phyloP scores from a whole-genome alignment of 2,113 vertebrate species.

The Misgurnus anguillicaudatus region DNA sequence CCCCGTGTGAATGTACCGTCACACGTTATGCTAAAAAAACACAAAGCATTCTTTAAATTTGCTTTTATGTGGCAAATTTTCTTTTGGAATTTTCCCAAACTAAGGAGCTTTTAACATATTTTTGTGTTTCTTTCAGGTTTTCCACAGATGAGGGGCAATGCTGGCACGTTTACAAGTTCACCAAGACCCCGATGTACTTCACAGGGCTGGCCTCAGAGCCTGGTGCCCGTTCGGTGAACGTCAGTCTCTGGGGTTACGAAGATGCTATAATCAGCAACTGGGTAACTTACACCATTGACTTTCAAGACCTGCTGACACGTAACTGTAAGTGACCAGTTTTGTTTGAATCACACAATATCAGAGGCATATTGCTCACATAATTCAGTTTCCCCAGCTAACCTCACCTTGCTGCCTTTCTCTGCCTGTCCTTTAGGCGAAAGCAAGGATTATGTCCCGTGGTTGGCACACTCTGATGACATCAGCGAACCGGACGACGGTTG shows the following conservation, averaged over 20 bases:
- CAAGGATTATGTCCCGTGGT: constrained; percentile 86
- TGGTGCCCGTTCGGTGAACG: constrained; percentile 87
- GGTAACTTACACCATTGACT: constrained; percentile 92
- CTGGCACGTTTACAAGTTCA: constrained; percentile 84
- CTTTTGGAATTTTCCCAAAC: background rate
- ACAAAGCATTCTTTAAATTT: background rate
- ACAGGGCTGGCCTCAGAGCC: constrained; percentile 90
- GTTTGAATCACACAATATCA: background rate
- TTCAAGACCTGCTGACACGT: constrained; percentile 81
- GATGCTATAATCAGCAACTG: constrained; percentile 77
- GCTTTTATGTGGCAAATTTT: background rate
- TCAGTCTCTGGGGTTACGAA: constrained; percentile 92
- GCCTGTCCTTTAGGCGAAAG: constrained; percentile 74
- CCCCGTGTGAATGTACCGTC: too few species aligned
- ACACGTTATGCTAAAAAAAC: background rate
- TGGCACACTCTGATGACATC: constrained; percentile 86
- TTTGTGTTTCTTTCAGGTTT: constrained; percentile 75
- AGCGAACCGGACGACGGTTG: constrained; percentile 83
- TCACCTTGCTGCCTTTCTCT: background rate
- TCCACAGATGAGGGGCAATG: constrained; percentile 94
- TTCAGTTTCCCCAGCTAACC: background rate
- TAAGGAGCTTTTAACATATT: background rate
- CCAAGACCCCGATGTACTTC: constrained; percentile 82
- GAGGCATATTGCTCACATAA: background rate
- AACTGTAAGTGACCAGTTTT: constrained; percentile 77